Base-by-base conservation (phyloP, 2,113 vertebrate genomes). In the Otus sunia region DNA sequence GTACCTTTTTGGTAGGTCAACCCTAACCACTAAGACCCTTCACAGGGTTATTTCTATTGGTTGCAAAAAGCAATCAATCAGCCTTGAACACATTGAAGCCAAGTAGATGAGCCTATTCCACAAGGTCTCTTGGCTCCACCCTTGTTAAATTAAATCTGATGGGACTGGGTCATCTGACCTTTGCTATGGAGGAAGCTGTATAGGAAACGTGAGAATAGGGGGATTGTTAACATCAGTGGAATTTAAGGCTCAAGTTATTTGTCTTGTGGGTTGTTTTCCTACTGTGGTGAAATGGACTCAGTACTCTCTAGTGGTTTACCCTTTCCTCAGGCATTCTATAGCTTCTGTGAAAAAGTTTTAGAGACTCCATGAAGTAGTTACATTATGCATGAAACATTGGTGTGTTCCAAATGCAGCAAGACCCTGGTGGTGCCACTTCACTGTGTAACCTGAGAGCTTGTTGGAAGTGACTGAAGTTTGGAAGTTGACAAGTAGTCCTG, bases 121-220 rank as follows among this genome's bases (percentile, higher is more conserved):
- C 7, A 26, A 81, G 12, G 15, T 49, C 30, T n/a, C 37, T n/a
- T 59, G 82, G 14, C 52, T 68, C 17, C 18, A n/a, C 17, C 12
- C 19, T 72, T 34, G 9, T 43, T 64, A 62, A 55, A 12, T 72
- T 43, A 78, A 85, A 72, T 37, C 20, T 73, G 3, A 15, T 73
- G 49, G 34, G 13, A 5, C 12, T 62, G 60, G 16, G 12, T 59
- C 12, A 2, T 62, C 26, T 80, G 58, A 29, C 32, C 30, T 86
- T 66, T 76, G 39, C 25, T 10, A 9, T 1, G 1, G 32, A 45
- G 32, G n/a, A 58, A 67, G 15, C 17, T 50, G 2, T 12, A 14
- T 15, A n/a, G 29, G 53, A 64, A 73, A 41, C 0, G 1, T 47
- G n/a, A 75, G 60, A n/a, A 50, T 0, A 0, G 4, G 32, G 32